phyloP scores from a whole-genome alignment of 2,113 vertebrate genomes.

The Pterophyllum scalare region DNA sequence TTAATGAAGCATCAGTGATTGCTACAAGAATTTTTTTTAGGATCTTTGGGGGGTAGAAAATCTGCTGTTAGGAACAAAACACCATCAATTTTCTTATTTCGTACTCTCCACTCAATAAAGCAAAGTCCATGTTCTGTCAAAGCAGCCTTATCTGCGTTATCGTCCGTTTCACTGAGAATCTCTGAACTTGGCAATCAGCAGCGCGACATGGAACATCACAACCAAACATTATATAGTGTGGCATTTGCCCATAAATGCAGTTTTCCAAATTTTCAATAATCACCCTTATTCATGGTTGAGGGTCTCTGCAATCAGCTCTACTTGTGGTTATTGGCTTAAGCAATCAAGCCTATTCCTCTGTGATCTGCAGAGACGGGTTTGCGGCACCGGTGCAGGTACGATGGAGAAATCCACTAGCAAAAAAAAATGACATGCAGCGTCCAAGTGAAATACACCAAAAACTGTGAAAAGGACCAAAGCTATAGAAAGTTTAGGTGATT shows the following conservation, averaged over 20 bases:
- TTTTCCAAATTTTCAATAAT: conserved; percentile 20
- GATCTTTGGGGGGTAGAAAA: background rate
- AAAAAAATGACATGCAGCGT: background rate
- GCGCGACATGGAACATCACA: background rate
- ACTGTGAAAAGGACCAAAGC: background rate
- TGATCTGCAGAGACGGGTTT: background rate
- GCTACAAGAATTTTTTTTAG: background rate
- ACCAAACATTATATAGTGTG: background rate
- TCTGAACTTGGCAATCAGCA: conserved; percentile 55
- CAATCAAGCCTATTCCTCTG: conserved; percentile 39
- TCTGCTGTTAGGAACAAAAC: conserved; percentile 17
- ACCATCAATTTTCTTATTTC: conserved; percentile 63
- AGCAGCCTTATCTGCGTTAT: conserved; percentile 27
- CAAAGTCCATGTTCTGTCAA: conserved; percentile 21
- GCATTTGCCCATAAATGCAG: background rate
- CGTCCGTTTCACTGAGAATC: conserved; percentile 19
- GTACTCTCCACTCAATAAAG: conserved; percentile 34
- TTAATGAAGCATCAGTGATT: conserved; percentile 47
- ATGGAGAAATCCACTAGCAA: background rate
- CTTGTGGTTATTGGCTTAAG: conserved; percentile 43
- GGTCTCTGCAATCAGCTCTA: conserved; percentile 48
- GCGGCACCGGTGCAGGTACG: background rate
- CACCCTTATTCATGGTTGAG: conserved; percentile 26
- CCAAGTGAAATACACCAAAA: background rate
- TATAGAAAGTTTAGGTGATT: background rate